Conservation (phyloP, 2,113 vertebrate genomes). For the Chamaea fasciata region DNA sequence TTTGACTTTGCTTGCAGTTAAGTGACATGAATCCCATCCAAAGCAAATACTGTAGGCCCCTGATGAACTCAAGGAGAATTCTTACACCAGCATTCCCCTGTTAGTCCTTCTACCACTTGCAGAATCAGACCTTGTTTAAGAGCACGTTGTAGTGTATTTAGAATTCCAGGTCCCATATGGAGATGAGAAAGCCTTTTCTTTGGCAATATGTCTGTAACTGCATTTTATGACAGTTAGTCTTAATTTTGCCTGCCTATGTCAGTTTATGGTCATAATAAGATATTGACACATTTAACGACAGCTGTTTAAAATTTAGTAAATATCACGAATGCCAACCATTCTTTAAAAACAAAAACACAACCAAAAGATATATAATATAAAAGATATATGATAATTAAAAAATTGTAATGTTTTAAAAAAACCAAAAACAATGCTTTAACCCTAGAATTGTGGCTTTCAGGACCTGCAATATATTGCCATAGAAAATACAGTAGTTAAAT, state of each 20-base stretch:
- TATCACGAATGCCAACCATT: background rate
- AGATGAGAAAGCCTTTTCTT: background rate
- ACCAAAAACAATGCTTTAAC: background rate
- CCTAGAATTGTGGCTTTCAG: background rate
- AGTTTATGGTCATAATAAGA: background rate
- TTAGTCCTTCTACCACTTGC: background rate
- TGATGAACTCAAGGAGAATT: background rate
- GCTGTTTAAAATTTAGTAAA: background rate
- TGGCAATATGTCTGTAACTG: background rate
- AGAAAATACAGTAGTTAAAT: background rate
- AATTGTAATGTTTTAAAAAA: background rate
- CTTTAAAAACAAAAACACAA: background rate
- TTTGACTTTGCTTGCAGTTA: background rate
- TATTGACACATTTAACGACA: background rate
- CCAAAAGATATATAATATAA: background rate
- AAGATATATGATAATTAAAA: background rate
- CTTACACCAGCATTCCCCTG: background rate
- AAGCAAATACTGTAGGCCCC: background rate
- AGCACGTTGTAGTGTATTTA: background rate
- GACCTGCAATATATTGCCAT: background rate
- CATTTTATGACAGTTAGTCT: background rate
- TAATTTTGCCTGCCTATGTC: background rate
- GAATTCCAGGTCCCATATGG: background rate
- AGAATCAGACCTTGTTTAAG: background rate
- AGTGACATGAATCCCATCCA: background rate